Evolutionary conservation across 2,888 invertebrate species (phyloP).

Genomic region (Hirtodrosophila duncani): DNA sequence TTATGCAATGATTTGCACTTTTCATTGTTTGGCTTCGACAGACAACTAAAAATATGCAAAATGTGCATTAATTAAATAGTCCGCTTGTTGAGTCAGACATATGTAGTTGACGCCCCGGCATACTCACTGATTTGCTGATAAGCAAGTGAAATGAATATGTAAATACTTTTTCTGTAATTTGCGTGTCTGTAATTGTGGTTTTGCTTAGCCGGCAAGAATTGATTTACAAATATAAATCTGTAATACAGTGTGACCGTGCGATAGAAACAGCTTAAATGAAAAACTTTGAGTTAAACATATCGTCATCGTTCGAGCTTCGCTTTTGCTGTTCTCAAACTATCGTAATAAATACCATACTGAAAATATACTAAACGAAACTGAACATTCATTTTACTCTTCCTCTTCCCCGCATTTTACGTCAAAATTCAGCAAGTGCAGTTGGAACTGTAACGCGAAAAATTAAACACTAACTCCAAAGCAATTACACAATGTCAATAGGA

Average conservation of each 20-base stretch:
- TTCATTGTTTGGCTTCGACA: constrained; percentile 53
- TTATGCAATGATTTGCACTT: constrained; percentile 55
- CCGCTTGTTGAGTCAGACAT: too few species aligned
- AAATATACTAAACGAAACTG: too few species aligned
- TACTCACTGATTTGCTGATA: constrained; percentile 24
- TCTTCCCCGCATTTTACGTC: constrained; percentile 7
- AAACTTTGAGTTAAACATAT: too few species aligned
- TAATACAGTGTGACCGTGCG: constrained; percentile 13
- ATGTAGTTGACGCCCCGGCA: constrained; percentile 17
- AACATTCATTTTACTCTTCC: too few species aligned
- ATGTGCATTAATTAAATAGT: too few species aligned
- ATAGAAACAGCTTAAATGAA: not conserved
- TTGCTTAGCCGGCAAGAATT: constrained; percentile 16
- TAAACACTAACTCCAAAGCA: too few species aligned
- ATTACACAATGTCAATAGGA: constrained; percentile 58
- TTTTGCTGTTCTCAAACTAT: too few species aligned
- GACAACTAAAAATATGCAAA: too few species aligned
- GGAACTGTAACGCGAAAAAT: constrained; percentile 14
- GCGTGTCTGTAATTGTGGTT: too few species aligned
- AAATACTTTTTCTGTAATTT: not conserved
- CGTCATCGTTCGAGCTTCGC: too few species aligned
- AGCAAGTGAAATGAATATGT: constrained; percentile 11
- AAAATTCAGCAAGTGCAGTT: constrained; percentile 8
- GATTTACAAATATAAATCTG: not conserved
- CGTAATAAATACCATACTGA: too few species aligned